A percentile compares a stretch with the other conserved stretches of the same genome.
Evolutionary conservation across 2,888 invertebrate genomes (phyloP).

Genomic region (Lissonota sp.): DNA sequence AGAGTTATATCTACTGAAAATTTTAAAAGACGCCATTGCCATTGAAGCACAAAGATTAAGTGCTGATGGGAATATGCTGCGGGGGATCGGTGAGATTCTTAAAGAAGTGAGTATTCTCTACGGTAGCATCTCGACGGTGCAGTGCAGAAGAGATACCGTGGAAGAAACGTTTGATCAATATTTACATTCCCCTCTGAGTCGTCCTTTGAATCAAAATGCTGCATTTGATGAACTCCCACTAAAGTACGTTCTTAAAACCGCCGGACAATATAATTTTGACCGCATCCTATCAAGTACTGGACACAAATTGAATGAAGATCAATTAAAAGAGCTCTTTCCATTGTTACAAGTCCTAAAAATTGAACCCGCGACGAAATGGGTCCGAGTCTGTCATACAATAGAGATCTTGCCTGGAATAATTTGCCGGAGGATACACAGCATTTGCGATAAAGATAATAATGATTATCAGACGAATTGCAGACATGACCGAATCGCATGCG

Average conservation of each 20-base stretch:
- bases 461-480: not conserved
- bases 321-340: not conserved
- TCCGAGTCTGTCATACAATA: conserved; percentile 3
- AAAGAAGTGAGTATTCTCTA: not conserved
- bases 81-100: not conserved
- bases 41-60: conserved; percentile 17
- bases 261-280: not conserved
- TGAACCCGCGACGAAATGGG: not conserved
- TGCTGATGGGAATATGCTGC: conserved; percentile 23
- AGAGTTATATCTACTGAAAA: not conserved
- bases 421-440: not conserved
- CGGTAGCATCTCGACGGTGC: not conserved
- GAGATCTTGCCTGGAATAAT: not conserved
- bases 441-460: not conserved
- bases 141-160: not conserved
- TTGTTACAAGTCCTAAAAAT: not conserved
- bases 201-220: not conserved
- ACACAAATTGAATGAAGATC: not conserved
- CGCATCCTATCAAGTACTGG: not conserved
- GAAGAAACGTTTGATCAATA: conserved; percentile 21
- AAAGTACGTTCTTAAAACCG: not conserved
- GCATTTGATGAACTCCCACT: not conserved
- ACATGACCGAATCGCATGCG: conserved; percentile 2
- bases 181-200: not conserved
- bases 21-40: conserved; percentile 7